Conservation (phyloP, 2,113 vertebrate genomes). For the Coreoperca whiteheadi region DNA sequence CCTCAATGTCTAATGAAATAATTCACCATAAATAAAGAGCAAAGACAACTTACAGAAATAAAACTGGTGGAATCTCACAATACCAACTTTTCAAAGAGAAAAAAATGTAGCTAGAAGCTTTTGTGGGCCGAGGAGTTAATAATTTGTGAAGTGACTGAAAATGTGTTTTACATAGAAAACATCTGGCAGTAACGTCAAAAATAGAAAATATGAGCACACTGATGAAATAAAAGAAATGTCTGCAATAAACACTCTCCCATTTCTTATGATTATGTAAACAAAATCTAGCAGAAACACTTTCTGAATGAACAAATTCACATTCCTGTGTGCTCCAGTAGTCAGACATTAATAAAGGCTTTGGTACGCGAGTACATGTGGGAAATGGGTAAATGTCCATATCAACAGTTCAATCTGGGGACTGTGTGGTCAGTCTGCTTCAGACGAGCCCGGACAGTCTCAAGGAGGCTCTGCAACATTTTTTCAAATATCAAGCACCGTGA, state of each 20-base stretch:
- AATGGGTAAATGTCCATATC: background rate
- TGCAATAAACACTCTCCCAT: background rate
- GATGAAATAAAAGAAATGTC: constrained; percentile 5
- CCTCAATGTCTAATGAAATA: background rate
- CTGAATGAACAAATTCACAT: constrained; percentile 13
- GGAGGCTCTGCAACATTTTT: fast-evolving
- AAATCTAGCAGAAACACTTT: background rate
- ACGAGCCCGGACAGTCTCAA: no score
- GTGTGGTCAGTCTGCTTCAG: background rate
- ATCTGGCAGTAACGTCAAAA: background rate
- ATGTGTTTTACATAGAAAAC: background rate
- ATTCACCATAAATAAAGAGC: constrained; percentile 31
- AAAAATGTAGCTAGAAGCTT: background rate
- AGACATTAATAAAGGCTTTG: background rate
- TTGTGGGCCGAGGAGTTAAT: background rate
- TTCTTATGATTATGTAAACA: constrained; percentile 29
- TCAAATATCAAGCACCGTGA: fast-evolving
- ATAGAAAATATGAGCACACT: background rate
- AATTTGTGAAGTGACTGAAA: background rate
- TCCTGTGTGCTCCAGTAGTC: background rate
- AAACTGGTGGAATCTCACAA: background rate
- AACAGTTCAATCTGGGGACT: background rate
- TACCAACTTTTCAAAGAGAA: background rate
- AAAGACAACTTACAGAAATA: background rate
- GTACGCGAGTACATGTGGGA: background rate